Evolutionary conservation across 2,888 invertebrate genomes (phyloP).

Genomic region (Ennomos quercinarius): DNA sequence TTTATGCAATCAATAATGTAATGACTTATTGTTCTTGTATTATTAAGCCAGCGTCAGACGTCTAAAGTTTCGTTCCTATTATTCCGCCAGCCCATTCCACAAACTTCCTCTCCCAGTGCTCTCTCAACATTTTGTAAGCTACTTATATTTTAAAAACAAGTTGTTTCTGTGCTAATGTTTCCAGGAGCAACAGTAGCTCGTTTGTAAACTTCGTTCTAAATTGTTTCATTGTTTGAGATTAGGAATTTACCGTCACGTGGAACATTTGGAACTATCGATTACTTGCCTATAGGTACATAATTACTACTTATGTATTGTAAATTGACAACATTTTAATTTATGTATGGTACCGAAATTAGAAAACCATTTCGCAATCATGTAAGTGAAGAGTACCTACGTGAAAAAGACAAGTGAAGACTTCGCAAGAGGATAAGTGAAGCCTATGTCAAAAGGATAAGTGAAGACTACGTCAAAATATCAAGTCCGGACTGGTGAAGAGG

Average conservation of each 20-base stretch:
- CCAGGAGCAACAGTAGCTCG: slow-evolving; percentile 41
- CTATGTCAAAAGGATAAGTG: no score
- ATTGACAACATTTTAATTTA: no score
- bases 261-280: slow-evolving; percentile 24
- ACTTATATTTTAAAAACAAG: slow-evolving; percentile 34
- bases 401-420: no score
- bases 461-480: no score
- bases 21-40: no score
- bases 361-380: no score
- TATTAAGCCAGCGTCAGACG: not conserved
- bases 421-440: no score
- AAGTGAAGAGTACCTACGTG: no score
- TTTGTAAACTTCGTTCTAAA: slow-evolving; percentile 44
- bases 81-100: slow-evolving; percentile 31
- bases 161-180: slow-evolving; percentile 44
- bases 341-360: no score
- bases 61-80: slow-evolving; percentile 28
- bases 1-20: no score
- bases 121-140: slow-evolving; percentile 36
- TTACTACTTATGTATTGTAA: not conserved
- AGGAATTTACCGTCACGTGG: slow-evolving; percentile 55
- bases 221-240: slow-evolving; percentile 54
- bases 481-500: no score
- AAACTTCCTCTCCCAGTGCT: slow-evolving; percentile 24
- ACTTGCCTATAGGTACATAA: slow-evolving; percentile 7